Evolutionary conservation across 2,113 vertebrate genomes (phyloP).

Genomic region (Brachyhypopomus occidentalis): DNA sequence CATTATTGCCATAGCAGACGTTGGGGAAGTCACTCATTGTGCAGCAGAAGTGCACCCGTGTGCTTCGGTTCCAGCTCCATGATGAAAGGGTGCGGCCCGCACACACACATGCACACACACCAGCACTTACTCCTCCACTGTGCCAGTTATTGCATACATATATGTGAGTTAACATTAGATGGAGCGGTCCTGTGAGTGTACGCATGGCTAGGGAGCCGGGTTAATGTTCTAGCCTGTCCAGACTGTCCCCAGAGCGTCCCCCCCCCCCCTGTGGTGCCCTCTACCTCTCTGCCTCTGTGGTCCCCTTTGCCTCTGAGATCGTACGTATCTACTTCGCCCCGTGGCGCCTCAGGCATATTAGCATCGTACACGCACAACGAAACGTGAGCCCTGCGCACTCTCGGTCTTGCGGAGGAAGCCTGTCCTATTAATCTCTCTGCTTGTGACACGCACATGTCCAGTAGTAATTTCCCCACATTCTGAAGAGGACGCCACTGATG

Average conservation of each 20-base stretch:
- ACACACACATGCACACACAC: constrained; percentile 14
- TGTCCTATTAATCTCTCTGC: neutral
- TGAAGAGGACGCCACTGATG: neutral
- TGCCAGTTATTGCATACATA: constrained; percentile 23
- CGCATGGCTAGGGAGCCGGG: constrained; percentile 43
- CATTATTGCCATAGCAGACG: constrained; percentile 70
- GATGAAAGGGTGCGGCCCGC: neutral
- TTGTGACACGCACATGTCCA: neutral
- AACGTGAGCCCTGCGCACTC: neutral
- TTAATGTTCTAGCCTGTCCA: neutral
- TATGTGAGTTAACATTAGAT: constrained; percentile 32
- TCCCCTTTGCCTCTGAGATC: too few species aligned
- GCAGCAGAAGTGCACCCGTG: constrained; percentile 45
- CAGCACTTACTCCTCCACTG: constrained; percentile 9
- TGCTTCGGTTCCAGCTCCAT: constrained; percentile 36
- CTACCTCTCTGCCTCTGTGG: too few species aligned
- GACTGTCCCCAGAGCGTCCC: neutral
- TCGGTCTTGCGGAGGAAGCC: neutral
- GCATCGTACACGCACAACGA: neutral
- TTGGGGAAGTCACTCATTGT: constrained; percentile 49
- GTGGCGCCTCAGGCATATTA: neutral
- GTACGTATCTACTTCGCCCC: neutral
- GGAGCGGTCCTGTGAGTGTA: neutral
- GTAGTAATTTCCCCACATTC: neutral
- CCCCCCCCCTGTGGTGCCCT: neutral